Conservation (phyloP, 2,113 vertebrate genomes). For the Chamaea fasciata region DNA sequence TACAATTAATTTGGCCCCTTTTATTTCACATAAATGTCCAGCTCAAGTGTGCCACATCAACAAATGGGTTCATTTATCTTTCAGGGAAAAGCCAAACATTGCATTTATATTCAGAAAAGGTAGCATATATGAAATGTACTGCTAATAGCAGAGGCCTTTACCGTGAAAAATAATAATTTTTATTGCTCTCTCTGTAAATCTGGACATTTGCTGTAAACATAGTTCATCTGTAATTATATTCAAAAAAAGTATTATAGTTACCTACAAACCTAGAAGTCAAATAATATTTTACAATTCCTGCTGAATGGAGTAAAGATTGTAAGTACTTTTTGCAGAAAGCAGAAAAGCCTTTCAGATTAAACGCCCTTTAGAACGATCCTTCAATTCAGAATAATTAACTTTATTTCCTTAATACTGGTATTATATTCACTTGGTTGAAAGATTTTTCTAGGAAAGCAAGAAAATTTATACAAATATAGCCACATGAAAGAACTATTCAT, state of each 20-base stretch:
- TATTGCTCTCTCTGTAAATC: constrained; percentile 51
- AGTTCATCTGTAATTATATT: constrained; percentile 64
- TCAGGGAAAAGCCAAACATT: constrained; percentile 65
- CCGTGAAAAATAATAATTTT: constrained; percentile 73
- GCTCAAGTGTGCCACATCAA: constrained; percentile 69
- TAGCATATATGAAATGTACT: constrained; percentile 54
- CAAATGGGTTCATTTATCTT: constrained; percentile 74
- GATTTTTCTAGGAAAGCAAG: not conserved
- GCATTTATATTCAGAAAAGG: constrained; percentile 66
- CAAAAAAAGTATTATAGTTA: constrained; percentile 56
- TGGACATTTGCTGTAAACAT: constrained; percentile 59
- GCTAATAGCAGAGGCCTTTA: constrained; percentile 67
- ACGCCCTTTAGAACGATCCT: not conserved
- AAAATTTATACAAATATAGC: not conserved
- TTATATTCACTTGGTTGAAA: not conserved
- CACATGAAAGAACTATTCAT: not conserved
- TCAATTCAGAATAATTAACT: not conserved
- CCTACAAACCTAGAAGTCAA: constrained; percentile 50
- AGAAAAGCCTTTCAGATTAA: not conserved
- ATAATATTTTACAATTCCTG: not conserved
- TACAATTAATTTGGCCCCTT: constrained; percentile 70
- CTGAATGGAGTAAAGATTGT: not conserved
- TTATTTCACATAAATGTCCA: constrained; percentile 75
- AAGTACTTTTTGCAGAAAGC: not conserved
- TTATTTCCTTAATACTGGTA: not conserved